phyloP scores from a whole-genome alignment of 2,797 vertebrate species.

The Sebastes hubbsi region DNA sequence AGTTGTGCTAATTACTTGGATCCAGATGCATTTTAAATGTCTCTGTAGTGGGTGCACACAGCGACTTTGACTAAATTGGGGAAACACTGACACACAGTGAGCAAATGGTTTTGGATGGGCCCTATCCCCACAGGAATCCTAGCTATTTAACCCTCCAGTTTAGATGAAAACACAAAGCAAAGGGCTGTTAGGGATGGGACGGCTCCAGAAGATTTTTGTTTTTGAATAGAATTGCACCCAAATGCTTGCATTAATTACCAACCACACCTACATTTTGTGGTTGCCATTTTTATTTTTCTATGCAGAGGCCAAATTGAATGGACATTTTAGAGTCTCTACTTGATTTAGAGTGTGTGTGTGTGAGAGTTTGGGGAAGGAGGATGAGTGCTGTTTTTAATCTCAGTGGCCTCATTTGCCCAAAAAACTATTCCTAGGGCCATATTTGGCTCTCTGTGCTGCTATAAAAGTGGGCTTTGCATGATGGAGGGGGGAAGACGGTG shows the following conservation, averaged over 20 bases:
- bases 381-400: slow-evolving; percentile 38
- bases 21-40: slow-evolving; percentile 7
- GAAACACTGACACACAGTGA: not conserved
- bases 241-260: slow-evolving; percentile 29
- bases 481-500: slow-evolving; percentile 35
- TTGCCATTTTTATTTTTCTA: slow-evolving; percentile 47
- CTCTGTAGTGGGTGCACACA: not conserved
- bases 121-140: not conserved
- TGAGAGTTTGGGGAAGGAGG: not conserved
- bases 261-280: slow-evolving; percentile 28
- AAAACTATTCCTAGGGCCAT: slow-evolving; percentile 84
- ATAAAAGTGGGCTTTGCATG: slow-evolving; percentile 86
- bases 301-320: slow-evolving; percentile 59
- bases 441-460: slow-evolving; percentile 92
- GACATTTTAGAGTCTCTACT: slow-evolving; percentile 69
- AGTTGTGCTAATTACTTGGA: not conserved
- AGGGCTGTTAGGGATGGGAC: not conserved
- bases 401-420: slow-evolving; percentile 83
- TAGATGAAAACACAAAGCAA: not conserved
- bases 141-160: not conserved
- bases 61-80: not conserved
- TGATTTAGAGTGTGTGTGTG: slow-evolving; percentile 34
- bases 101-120: not conserved
- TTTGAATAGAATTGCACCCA: slow-evolving; percentile 29
- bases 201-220: not conserved